Percentiles rank a stretch among this genome's conserved stretches.
These are phyloP conservation scores for Dexiosoma caninum DNA, from an alignment of 2,888 invertebrate genomes.

Conservation along the genomic window DNA sequence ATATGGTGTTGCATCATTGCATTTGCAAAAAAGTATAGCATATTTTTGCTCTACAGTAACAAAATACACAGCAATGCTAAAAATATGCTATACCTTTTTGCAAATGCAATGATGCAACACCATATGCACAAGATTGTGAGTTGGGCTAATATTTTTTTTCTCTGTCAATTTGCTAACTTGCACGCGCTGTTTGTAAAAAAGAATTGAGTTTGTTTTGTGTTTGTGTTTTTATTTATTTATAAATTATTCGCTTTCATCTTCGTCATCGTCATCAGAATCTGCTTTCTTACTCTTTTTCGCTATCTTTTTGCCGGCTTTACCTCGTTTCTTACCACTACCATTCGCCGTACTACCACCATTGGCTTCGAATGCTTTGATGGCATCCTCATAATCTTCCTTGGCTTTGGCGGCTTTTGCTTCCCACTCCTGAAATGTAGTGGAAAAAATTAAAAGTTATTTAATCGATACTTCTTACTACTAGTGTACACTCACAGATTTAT, in stretches of 20 bases:
- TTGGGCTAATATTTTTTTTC: background rate
- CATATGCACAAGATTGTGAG: too few relatives aligned
- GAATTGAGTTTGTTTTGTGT: too few relatives aligned
- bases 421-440: constrained; percentile 85
- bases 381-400: constrained; percentile 92
- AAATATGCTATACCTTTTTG: too few relatives aligned
- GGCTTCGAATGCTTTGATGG: constrained; percentile 92
- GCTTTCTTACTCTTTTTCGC: constrained; percentile 81
- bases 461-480: background rate
- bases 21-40: too few relatives aligned
- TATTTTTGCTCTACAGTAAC: too few relatives aligned
- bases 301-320: constrained; percentile 78
- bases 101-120: too few relatives aligned
- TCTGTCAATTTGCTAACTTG: constrained; percentile 36
- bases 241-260: constrained; percentile 82
- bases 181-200: constrained; percentile 43
- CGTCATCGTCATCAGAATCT: constrained; percentile 82
- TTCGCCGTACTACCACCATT: constrained; percentile 82
- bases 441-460: background rate
- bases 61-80: too few relatives aligned
- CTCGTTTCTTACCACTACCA: constrained; percentile 79
- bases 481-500: constrained; percentile 84
- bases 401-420: constrained; percentile 92
- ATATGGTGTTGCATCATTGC: too few relatives aligned
- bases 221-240: constrained; percentile 27